These are phyloP conservation scores for Harpagoxenus sublaevis DNA, from an alignment of 2,888 invertebrate genomes.

Conservation along the genomic window DNA sequence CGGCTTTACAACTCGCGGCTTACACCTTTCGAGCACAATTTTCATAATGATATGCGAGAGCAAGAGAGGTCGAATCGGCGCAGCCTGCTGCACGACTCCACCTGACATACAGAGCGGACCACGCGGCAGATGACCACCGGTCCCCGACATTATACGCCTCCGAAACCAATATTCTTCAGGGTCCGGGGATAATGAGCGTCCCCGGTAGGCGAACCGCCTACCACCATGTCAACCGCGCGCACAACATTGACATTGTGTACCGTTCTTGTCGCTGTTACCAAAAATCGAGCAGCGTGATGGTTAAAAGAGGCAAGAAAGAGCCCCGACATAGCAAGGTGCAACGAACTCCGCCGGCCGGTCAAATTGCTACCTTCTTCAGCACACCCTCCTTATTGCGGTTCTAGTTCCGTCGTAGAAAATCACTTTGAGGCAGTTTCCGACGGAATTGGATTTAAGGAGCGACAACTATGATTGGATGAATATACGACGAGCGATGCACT, in stretches of 20 bases:
- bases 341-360: constrained; percentile 46
- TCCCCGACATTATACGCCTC: constrained; percentile 58
- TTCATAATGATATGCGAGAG: constrained; percentile 80
- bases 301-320: constrained; percentile 31
- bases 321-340: constrained; percentile 34
- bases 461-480: constrained; percentile 21
- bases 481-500: neutral
- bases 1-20: constrained; percentile 59
- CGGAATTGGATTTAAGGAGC: constrained; percentile 46
- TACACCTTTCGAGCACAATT: constrained; percentile 79
- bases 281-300: constrained; percentile 24
- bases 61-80: constrained; percentile 47
- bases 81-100: constrained; percentile 78
- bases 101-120: constrained; percentile 75
- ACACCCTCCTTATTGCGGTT: constrained; percentile 51
- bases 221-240: constrained; percentile 39
- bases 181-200: constrained; percentile 50
- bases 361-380: constrained; percentile 65
- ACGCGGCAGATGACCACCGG: constrained; percentile 73
- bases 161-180: constrained; percentile 50
- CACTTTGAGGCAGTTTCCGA: constrained; percentile 50
- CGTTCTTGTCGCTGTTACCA: neutral
- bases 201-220: constrained; percentile 26
- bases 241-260: constrained; percentile 56
- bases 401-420: constrained; percentile 56